Evolutionary conservation across 2,113 vertebrate species (phyloP), one percentile per base, ranked within the genome.

Genomic region (Mastomys coucha): DNA sequence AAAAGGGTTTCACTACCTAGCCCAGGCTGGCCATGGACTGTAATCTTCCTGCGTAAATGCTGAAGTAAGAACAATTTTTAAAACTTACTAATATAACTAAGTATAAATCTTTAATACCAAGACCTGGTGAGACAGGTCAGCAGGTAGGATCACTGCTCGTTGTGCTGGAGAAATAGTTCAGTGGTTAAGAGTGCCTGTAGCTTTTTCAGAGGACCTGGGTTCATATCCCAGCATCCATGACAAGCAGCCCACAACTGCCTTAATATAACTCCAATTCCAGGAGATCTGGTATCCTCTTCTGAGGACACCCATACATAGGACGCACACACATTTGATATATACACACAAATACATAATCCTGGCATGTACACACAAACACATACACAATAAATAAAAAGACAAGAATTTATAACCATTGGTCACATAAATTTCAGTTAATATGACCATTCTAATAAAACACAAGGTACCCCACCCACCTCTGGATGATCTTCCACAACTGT

Each of bases 401-500:
- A 87, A 95, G 88, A 91, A 92, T 20, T 56, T 26, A 60, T 88
- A 67, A 39, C n/a, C 49, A 94, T 6, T 56, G 8, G 69, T 67
- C 60, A 96, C 5, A 19, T 45, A 56, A 93, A 93, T 67, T 92
- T 92, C 69, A 89, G 76, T 60, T 73, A 82, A 75, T 45, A 80
- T 31, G 72, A 70, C 73, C 0, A 67, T 19, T 90, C 88, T 92
- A 93, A 42, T 0, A 76, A 73, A 67, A 75, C 78, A 73, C 85
- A 92, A 78, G 42, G 97, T 97, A 88, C 49, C 93, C 88, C 19
- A 99, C 94, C 89, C 22, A 99, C 99, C 99, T 99, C 99, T 82
- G 99, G 99, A 97, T 99, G 99, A 97, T 99, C 99, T 97, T 99
- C 99, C 98, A 99, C 99, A 90, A 99, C 99, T 0, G 99, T 99